Base-by-base conservation (phyloP, 2,888 invertebrate genomes). In the Eucera pruinosa region DNA sequence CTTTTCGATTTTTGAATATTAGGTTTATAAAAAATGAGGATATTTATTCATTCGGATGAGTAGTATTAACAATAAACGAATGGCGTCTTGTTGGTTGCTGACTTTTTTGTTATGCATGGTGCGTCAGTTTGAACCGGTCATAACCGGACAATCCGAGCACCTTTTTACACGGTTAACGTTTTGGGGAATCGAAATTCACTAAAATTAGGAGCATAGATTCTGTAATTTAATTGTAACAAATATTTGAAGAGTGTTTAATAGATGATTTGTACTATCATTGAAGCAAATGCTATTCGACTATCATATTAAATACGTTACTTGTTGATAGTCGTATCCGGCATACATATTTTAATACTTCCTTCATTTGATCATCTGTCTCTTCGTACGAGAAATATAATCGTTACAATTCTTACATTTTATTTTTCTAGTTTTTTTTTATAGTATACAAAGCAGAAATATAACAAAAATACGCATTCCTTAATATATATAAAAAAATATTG, bases 121-220 rank as follows among this genome's bases (percentile, higher is more conserved):
- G 65, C 64, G 74, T 80, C 82, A 80, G 85, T 84, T 82, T 66
- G 71, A 87, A 87, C 87, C 83, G 88, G 86, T 86, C 86, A 86
- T 78, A 87, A 84, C 85, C 85, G 80, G 88, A 86, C 82, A 82
- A 80, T 81, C 80, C 84, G 69, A 69, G 77, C 30, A 39, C 43
- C 58, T 78, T 76, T 67, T 52, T 13, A 27, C 18, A 41, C 36
- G 23, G 27, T n/a, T 30, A 33, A 23, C 7, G 64, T 75, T 78
- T 75, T 55, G 70, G 39, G 20, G 45, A 68, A 47, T 50, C 4
- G 13, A 62, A 27, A 20, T 23, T 41, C n/a, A 6, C 18, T 6
- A 58, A 41, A 25, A 30, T 62, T 23, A 6, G 4, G n/a, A 55
- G 20, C 23, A 9, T 18, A 18, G 9, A 27, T 9, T 52, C n/a